Conservation (phyloP, 2,888 invertebrate species). For the Pachycephus smyrnensis region DNA sequence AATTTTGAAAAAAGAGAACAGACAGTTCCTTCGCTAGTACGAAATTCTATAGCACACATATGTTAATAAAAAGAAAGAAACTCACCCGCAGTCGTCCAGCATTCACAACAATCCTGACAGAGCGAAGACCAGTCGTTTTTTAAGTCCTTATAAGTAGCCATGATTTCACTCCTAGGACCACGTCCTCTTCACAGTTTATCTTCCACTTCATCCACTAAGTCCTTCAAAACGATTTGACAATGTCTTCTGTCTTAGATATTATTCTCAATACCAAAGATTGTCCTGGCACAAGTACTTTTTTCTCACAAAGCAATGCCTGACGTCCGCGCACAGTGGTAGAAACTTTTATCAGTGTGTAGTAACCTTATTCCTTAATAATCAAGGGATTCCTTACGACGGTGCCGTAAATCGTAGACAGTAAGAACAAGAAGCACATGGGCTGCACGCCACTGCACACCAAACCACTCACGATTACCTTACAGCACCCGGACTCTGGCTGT, state of each 20-base stretch:
- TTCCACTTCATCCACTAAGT: not conserved
- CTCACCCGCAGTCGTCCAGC: constrained; percentile 75
- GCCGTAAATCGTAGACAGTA: not conserved
- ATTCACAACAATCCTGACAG: constrained; percentile 73
- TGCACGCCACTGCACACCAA: not conserved
- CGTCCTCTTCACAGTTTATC: not conserved
- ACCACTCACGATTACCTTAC: constrained; percentile 44
- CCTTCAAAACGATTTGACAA: not conserved
- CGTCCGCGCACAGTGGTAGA: not conserved
- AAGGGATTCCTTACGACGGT: not conserved
- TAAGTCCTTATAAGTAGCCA: constrained; percentile 77
- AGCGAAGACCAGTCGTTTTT: constrained; percentile 76
- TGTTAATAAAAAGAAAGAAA: not conserved
- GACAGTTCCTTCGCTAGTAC: not conserved
- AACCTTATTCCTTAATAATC: not conserved
- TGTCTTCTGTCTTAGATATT: not conserved
- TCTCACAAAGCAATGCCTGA: not conserved
- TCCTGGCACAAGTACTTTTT: not conserved
- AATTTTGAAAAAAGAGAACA: not conserved
- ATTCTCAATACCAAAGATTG: not conserved
- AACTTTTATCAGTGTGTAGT: not conserved
- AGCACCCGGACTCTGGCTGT: constrained; percentile 39
- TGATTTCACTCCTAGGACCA: constrained; percentile 43
- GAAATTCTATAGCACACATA: not conserved
- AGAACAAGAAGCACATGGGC: constrained; percentile 15